Conservation (phyloP, 2,888 invertebrate genomes). For the Orthonevra nobilis region DNA sequence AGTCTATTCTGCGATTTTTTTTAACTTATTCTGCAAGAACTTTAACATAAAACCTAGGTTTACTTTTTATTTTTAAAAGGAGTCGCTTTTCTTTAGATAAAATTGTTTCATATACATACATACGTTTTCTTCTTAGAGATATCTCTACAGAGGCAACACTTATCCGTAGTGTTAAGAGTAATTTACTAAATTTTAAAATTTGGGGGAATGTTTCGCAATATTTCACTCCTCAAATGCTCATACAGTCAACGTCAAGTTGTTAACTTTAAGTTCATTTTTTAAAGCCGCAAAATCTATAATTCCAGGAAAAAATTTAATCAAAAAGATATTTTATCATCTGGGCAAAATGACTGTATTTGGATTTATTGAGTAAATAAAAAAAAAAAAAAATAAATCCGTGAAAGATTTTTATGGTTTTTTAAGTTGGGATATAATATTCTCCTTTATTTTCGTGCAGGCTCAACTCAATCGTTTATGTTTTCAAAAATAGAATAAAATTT, state of each 20-base stretch:
- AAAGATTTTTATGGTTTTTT: too few species aligned
- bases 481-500: too few species aligned
- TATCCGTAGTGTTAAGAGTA: neutral
- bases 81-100: neutral
- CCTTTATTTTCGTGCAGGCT: too few species aligned
- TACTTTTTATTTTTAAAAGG: too few species aligned
- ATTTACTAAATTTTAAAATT: slow-evolving; percentile 3
- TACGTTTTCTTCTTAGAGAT: neutral
- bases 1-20: neutral
- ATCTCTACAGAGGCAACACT: neutral
- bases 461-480: too few species aligned
- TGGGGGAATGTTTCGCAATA: slow-evolving; percentile 7
- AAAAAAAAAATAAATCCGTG: too few species aligned
- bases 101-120: neutral
- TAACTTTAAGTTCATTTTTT: too few species aligned
- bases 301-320: too few species aligned
- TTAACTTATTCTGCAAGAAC: neutral
- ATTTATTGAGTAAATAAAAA: slow-evolving; percentile 13
- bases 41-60: neutral
- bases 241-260: neutral
- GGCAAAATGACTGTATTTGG: neutral
- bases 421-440: too few species aligned
- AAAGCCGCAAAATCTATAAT: too few species aligned
- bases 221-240: slow-evolving; percentile 3
- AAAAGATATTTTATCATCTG: too few species aligned